Conservation (phyloP, 2,888 invertebrate species). For the Nomada goodeniana region DNA sequence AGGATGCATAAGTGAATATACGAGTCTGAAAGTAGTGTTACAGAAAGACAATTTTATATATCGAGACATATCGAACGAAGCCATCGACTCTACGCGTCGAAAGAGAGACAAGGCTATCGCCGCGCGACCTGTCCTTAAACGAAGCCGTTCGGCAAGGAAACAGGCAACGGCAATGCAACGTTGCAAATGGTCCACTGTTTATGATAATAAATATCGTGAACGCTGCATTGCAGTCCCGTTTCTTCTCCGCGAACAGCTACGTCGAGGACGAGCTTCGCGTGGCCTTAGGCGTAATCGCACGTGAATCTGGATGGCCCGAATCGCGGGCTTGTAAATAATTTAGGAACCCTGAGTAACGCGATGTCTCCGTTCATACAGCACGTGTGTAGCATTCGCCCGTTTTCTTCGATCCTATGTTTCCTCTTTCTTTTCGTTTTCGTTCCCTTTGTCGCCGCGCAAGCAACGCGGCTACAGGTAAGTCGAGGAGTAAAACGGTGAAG, state of each 20-base stretch:
- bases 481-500: slow-evolving; percentile 2
- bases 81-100: slow-evolving; percentile 36
- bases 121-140: slow-evolving; percentile 6
- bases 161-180: neutral
- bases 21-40: slow-evolving; percentile 16
- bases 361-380: slow-evolving; percentile 38
- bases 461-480: slow-evolving; percentile 58
- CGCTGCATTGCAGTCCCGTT: neutral
- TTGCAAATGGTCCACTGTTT: neutral
- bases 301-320: slow-evolving; percentile 22
- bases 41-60: slow-evolving; percentile 10
- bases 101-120: slow-evolving; percentile 14
- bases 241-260: neutral
- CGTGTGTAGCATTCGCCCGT: slow-evolving; percentile 39
- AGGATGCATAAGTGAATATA: neutral
- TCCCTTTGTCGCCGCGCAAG: slow-evolving; percentile 32
- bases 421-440: slow-evolving; percentile 6
- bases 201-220: neutral
- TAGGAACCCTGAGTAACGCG: slow-evolving; percentile 51
- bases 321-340: slow-evolving; percentile 60
- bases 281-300: slow-evolving; percentile 22
- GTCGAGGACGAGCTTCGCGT: slow-evolving; percentile 1
- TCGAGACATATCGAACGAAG: slow-evolving; percentile 49
- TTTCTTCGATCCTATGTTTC: slow-evolving; percentile 54
- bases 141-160: neutral